Base-by-base conservation (phyloP, 2,888 invertebrate genomes). In the Drosophila mimetica region DNA sequence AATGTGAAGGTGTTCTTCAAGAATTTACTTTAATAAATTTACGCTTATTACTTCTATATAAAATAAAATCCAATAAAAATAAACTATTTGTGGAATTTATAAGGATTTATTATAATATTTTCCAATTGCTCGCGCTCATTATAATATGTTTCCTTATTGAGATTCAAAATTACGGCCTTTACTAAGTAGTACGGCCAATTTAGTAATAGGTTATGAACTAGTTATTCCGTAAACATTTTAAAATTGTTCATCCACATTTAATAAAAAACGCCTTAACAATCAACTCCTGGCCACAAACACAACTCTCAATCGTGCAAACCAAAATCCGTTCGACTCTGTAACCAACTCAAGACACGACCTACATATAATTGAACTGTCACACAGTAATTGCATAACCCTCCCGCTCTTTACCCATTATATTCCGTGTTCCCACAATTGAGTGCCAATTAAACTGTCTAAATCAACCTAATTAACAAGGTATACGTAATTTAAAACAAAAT, bases 371-470 rank as follows among this genome's bases (percentile, higher is more conserved):
- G 60, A 71, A 52, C 71, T 69, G 69, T 69, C 69, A 71, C 52
- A 39, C 25, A 41, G 41, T 69, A 69, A 69, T 69, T 69, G 60
- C 52, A 59, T 16, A 16, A 4, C n/a, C 64, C 28, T 13, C 1
- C 0, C 18, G 25, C 22, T 16, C 11, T 14, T 46, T 28, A 8
- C 14, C 22, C 3, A 4, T n/a, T n/a, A 1, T 5, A 6, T 13
- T 22, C 2, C 1, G 6, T 8, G 6, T 20, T 5, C 25, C 41
- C 34, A 6, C 42, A 42, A 34, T 44, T 28, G 20, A 36, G 16
- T 20, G 48, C 28, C 60, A 70, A 70, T 71, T 60, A 61, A 70
- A 71, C 41, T 71, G 70, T 70, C 71, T 32, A 60, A 70, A 48
- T 60, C 71, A 53, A 53, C 53, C 53, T 46, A 65, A 74, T 60